Base-by-base conservation (phyloP, 2,888 invertebrate genomes). In the Pyrocoelia pectoralis region DNA sequence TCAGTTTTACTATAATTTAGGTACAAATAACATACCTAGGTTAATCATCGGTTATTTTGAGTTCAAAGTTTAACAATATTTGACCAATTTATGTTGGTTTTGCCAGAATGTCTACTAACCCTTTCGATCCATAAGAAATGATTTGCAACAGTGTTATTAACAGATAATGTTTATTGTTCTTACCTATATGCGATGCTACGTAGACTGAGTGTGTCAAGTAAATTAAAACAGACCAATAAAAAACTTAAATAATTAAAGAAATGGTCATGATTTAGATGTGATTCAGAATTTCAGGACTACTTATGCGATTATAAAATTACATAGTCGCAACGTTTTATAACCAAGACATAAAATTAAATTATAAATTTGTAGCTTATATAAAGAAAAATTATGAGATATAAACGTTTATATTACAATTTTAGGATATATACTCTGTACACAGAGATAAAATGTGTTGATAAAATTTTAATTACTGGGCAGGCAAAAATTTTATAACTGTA, bases 331-430 rank as follows among this genome's bases (percentile, higher is more conserved):
- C 46, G 17, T 46, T 46, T 46, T 46, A 46, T 46, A 46, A 46
- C 46, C 10, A 17, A 46, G 15, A 17, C 46, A 46, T 46, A 46
- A 46, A 46, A 46, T 46, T 17, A 46, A 46, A 15, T 17, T 46
- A 17, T 5, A 17, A 46, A 46, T 46, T 46, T 46, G 46, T 46
- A 17, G 46, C 46, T 46, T 46, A 15, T 17, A 46, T 18, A 46
- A 46, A 46, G 46, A 46, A 46, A 46, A 46, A 17, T 46, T 46
- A 46, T 46, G 46, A 46, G 17, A 46, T 17, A 18, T 46, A 33
- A n/a, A 33, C 33, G n/a, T 8, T n/a, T 2, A 33, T 33, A 33
- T 33, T 33, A 33, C 33, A 33, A 33, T 33, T 33, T 33, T 33
- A n/a, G 33, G 33, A 33, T 33, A n/a, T 33, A 6, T 33, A 33